These are phyloP conservation scores for Phyto melanocephala DNA, from an alignment of 2,888 invertebrate genomes.

Conservation along the genomic window DNA sequence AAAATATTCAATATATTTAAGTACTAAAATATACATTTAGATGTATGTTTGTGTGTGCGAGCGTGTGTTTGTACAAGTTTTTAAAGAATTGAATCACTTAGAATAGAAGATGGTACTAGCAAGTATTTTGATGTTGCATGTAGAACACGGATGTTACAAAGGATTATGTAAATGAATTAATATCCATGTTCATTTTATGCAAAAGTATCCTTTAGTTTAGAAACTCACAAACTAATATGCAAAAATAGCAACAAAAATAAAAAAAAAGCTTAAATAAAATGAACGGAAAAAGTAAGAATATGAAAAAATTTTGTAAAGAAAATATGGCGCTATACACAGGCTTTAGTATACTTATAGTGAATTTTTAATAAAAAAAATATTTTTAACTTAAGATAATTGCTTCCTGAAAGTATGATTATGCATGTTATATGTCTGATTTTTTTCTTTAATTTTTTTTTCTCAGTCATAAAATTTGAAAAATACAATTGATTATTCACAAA, in stretches of 20 bases:
- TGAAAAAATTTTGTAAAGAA: background rate
- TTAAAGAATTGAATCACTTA: slow-evolving; percentile 40
- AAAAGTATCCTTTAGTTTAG: slow-evolving; percentile 32
- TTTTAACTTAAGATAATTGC: slow-evolving; percentile 13
- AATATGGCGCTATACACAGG: too few species aligned
- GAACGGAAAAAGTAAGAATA: background rate
- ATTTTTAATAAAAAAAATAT: slow-evolving; percentile 16
- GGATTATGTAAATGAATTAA: slow-evolving; percentile 65
- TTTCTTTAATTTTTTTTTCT: too few species aligned
- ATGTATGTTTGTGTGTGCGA: background rate
- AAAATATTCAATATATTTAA: slow-evolving; percentile 53
- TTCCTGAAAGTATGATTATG: slow-evolving; percentile 20
- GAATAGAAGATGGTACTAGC: slow-evolving; percentile 30
- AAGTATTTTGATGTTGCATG: slow-evolving; percentile 58
- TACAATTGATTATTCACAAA: too few species aligned
- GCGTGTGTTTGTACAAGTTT: background rate
- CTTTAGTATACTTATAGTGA: background rate
- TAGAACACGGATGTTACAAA: slow-evolving; percentile 60
- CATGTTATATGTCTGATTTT: background rate
- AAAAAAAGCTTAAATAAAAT: background rate
- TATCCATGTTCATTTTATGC: slow-evolving; percentile 62
- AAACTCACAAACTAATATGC: background rate
- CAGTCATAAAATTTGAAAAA: too few species aligned
- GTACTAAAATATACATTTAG: background rate
- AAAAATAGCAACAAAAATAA: background rate